Evolutionary conservation across 2,113 vertebrate species (phyloP).

Genomic region (Emydocephalus ijimae): DNA sequence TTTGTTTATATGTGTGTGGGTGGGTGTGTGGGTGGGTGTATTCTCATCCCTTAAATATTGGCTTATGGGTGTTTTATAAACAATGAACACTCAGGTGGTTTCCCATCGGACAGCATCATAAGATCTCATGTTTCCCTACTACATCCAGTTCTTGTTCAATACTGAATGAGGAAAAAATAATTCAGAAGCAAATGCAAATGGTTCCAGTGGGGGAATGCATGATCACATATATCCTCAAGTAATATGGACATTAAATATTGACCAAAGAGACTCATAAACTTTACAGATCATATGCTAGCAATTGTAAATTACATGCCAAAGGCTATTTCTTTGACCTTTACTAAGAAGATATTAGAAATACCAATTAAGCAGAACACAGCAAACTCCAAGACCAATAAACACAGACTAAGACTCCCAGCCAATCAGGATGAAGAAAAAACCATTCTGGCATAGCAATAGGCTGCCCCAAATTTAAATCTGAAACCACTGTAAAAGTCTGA

Average conservation of each 20-base stretch:
- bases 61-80: background rate
- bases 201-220: background rate
- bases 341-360: background rate
- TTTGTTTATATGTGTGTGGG: background rate
- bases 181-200: background rate
- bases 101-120: background rate
- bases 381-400: too few species aligned
- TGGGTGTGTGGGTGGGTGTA: too few species aligned
- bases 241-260: background rate
- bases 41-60: background rate
- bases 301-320: background rate
- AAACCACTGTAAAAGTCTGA: too few species aligned
- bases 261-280: background rate
- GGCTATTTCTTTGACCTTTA: background rate
- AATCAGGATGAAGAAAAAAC: too few species aligned
- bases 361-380: too few species aligned
- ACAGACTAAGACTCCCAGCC: too few species aligned
- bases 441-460: too few species aligned
- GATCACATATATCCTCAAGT: background rate
- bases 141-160: background rate
- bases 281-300: background rate
- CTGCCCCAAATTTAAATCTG: too few species aligned
- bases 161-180: background rate
- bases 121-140: background rate
- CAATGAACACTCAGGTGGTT: background rate